Conservation (phyloP, 2,113 vertebrate species). For the Chauna torquata region DNA sequence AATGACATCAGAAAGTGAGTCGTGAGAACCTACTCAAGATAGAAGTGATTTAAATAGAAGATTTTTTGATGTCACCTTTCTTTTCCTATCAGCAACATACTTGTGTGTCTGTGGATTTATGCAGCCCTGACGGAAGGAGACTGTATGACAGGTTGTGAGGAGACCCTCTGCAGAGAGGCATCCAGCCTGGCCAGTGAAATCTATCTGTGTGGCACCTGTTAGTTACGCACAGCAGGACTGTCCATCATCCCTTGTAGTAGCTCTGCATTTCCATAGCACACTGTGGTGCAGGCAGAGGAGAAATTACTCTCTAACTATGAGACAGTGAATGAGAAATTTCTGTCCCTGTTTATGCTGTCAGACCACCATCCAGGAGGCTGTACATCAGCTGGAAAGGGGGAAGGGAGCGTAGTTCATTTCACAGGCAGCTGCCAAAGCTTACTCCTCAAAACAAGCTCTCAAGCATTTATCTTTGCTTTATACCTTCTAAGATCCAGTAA, state of each 20-base stretch:
- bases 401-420: conserved; percentile 15
- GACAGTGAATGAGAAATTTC: conserved; percentile 47
- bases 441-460: conserved; percentile 13
- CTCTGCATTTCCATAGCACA: conserved; percentile 67
- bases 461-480: conserved; percentile 25
- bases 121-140: not conserved
- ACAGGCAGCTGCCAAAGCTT: conserved; percentile 27
- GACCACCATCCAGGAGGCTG: conserved; percentile 6
- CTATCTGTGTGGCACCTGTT: conserved; percentile 70
- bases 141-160: not conserved
- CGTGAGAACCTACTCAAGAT: not conserved
- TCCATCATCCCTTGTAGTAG: conserved; percentile 43
- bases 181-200: conserved; percentile 21
- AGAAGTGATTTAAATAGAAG: not conserved
- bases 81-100: not conserved
- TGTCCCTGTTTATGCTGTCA: conserved; percentile 34
- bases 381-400: not conserved
- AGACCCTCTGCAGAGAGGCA: conserved; percentile 31
- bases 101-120: not conserved
- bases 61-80: not conserved
- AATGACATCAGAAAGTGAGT: not conserved
- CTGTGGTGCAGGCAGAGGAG: not conserved
- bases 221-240: conserved; percentile 52
- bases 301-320: conserved; percentile 54
- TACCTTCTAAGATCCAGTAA: not conserved